Conservation (phyloP, 2,888 invertebrate genomes). For the Congeria kusceri region DNA sequence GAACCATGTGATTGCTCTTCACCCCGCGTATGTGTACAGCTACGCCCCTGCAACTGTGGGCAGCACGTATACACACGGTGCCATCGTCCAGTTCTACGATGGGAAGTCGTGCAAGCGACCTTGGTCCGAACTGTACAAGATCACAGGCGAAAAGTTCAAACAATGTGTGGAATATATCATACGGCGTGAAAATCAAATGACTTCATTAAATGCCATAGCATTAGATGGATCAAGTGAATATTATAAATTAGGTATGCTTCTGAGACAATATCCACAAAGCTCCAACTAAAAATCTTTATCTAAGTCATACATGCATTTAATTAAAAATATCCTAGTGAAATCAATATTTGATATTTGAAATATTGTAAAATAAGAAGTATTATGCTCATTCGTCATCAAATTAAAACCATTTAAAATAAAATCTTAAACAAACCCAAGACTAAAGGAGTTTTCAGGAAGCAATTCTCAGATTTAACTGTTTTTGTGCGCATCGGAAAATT, state of each 20-base stretch:
- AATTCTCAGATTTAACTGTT: no score
- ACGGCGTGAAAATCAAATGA: constrained; percentile 16
- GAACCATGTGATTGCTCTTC: constrained; percentile 51
- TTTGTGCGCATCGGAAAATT: no score
- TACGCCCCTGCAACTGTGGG: constrained; percentile 50
- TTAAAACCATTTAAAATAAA: no score
- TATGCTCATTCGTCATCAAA: no score
- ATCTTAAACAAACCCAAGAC: no score
- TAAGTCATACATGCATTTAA: no score
- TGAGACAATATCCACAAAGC: no score
- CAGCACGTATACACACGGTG: constrained; percentile 14
- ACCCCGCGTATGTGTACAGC: constrained; percentile 55
- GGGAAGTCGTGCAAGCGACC: constrained; percentile 16
- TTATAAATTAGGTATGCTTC: constrained; percentile 43
- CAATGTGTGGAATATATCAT: constrained; percentile 37
- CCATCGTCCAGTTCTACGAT: constrained; percentile 49
- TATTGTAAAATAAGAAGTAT: no score
- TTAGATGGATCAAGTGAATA: constrained; percentile 43
- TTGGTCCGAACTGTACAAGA: constrained; percentile 40
- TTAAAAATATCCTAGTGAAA: no score
- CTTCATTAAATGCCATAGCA: constrained; percentile 18
- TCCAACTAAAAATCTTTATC: no score
- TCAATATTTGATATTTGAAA: no score
- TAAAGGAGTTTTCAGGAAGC: no score
- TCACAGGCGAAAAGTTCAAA: constrained; percentile 36